A percentile compares a stretch with the other conserved stretches of the same genome.
These are phyloP conservation scores for Callaeas wilsoni DNA, from an alignment of 2,113 vertebrate genomes.

Conservation along the genomic window DNA sequence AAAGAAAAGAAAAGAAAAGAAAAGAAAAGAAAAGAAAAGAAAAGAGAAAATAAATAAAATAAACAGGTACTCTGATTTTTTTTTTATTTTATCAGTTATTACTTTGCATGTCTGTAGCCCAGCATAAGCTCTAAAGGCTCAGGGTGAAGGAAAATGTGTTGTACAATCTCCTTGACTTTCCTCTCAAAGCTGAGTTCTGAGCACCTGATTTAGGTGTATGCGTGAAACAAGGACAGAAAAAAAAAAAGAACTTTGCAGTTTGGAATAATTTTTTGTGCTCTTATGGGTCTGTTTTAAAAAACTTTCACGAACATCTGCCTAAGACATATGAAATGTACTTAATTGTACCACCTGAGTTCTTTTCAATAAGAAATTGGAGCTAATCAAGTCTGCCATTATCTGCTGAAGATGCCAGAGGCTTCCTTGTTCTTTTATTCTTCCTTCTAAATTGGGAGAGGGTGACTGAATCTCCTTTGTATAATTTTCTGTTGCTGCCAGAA, in stretches of 20 bases:
- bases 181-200: neutral
- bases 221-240: rapidly evolving
- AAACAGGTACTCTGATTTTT: neutral
- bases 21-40: no score
- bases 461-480: neutral
- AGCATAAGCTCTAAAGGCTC: neutral
- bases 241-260: neutral
- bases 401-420: neutral
- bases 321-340: neutral
- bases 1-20: no score
- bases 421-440: neutral
- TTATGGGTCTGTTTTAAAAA: neutral
- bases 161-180: neutral
- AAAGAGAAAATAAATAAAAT: neutral
- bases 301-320: neutral
- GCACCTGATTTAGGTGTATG: neutral
- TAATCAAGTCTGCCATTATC: neutral
- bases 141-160: neutral
- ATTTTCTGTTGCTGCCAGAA: neutral
- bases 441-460: neutral
- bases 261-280: neutral
- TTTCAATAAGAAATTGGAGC: neutral
- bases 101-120: neutral
- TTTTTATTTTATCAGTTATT: neutral
- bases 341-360: neutral